Base-by-base conservation (phyloP, 1,140 invertebrate genomes). In the Dendrolimus punctatus region DNA sequence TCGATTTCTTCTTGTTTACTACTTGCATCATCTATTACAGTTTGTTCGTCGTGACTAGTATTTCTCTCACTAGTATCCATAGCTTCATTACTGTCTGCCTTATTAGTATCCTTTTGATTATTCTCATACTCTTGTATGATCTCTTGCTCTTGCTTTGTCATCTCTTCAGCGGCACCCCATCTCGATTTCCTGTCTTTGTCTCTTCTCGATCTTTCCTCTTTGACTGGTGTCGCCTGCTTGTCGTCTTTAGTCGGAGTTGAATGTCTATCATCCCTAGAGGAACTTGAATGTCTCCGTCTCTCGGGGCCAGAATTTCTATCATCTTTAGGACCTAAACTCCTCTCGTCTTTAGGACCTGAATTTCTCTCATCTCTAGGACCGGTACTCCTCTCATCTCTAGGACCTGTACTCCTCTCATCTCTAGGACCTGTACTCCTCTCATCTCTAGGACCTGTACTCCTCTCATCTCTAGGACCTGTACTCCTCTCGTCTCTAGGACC, bases 141-240 rank as follows among this genome's bases (percentile, higher is more conserved):
- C 36, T 50, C 49, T 39, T 41, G 49, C 46, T 47, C 38, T 38
- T 23, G 48, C 51, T 40, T 37, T 55, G 8, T 39, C 9, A 56
- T 44, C n/a, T 82, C 80, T 4, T 83, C 81, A 0, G 76, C 71
- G 0, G 80, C 83, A 3, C 80, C 83, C 83, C 83, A 86, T 42
- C 83, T 68, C 0, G 80, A 85, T 49, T 85, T 86, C 43, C 81
- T 73, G 59, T 85, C 81, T 59, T 74, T 85, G 40, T 85, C 79
- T 47, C 80, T 62, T 37, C 74, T 68, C 0, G 69, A 49, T 8
- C 66, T 66, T 39, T 76, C 71, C 9, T 78, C 71, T 23, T 62
- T 58, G 4, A 55, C 46, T 37, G 58, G 40, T 42, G 36, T 48
- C 7, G 38, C 41, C 8, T 9, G 44, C 38, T 42, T 48, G 23